Percentiles rank a stretch among this genome's conserved stretches.
These are phyloP conservation scores for Anguilla anguilla DNA, from an alignment of 2,797 vertebrate genomes.

Conservation along the genomic window DNA sequence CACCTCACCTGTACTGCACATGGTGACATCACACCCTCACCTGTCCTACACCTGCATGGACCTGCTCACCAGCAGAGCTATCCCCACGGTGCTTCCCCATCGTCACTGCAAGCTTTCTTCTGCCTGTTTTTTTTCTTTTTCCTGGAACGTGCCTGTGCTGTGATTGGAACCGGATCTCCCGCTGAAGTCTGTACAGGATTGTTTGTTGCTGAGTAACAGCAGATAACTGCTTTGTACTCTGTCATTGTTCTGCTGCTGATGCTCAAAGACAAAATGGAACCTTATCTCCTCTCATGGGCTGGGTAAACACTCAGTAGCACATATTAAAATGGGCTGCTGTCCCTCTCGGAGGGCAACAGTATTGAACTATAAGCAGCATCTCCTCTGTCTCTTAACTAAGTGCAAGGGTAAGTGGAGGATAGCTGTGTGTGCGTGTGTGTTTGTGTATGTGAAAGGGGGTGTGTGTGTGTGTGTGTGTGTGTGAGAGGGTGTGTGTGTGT, in stretches of 20 bases:
- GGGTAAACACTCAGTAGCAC: constrained; percentile 15
- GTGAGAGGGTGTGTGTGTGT: no score
- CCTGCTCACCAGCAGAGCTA: not conserved
- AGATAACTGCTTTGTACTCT: not conserved
- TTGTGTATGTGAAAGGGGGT: not conserved
- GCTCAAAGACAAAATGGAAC: not conserved
- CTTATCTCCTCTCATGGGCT: not conserved
- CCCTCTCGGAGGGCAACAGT: constrained; percentile 26
- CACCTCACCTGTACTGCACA: not conserved
- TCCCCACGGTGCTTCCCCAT: not conserved
- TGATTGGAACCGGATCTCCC: not conserved
- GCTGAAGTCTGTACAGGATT: not conserved
- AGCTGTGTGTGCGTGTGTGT: not conserved
- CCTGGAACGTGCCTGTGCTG: not conserved
- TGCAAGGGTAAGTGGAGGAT: not conserved
- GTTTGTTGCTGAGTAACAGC: not conserved
- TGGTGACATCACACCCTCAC: not conserved
- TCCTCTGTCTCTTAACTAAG: not conserved
- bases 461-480: not conserved
- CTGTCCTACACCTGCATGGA: not conserved
- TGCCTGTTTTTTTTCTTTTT: not conserved
- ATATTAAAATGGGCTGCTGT: constrained; percentile 35
- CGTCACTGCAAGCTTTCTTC: no score
- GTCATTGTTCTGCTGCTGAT: not conserved
- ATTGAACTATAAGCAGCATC: constrained; percentile 44